Percentiles rank a stretch among this genome's conserved stretches.
Evolutionary conservation across 2,113 vertebrate genomes (phyloP).

Genomic region (Phrynosoma platyrhinos): DNA sequence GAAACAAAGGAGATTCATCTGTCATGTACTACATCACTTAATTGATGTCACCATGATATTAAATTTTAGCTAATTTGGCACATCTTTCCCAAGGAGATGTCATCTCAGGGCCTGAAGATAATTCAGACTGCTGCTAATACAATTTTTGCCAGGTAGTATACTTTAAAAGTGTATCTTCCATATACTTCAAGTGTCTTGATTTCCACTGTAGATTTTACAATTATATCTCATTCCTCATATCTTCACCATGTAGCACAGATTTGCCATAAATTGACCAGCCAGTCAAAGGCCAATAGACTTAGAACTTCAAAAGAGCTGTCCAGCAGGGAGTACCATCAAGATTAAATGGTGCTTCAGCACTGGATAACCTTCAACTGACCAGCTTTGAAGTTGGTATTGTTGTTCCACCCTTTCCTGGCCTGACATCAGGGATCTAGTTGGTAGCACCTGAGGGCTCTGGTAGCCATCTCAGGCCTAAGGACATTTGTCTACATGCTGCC

Average conservation of each 20-base stretch:
- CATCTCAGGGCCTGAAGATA: slow-evolving; percentile 33
- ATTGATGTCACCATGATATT: slow-evolving; percentile 54
- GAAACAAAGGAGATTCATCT: slow-evolving; percentile 59
- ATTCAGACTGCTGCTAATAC: slow-evolving; percentile 46
- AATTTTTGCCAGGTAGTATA: slow-evolving; percentile 35
- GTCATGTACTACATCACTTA: slow-evolving; percentile 49
- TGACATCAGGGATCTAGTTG: neutral
- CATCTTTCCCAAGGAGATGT: neutral
- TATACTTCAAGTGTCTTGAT: too few species aligned
- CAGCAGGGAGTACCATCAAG: neutral
- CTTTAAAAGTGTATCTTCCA: neutral
- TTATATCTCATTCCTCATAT: neutral
- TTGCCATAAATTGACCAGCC: neutral
- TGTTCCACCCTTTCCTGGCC: neutral
- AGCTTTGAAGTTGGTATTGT: neutral
- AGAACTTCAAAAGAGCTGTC: neutral
- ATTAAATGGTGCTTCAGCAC: neutral
- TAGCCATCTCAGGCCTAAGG: neutral
- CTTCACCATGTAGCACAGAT: neutral
- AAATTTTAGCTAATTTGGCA: slow-evolving; percentile 63
- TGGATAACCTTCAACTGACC: neutral
- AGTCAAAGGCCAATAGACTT: too few species aligned
- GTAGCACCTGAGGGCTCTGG: neutral
- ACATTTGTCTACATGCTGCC: neutral
- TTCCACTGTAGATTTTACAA: too few species aligned